Evolutionary conservation across 2,113 vertebrate species (phyloP).

Genomic region (Neolamprologus sp.): DNA sequence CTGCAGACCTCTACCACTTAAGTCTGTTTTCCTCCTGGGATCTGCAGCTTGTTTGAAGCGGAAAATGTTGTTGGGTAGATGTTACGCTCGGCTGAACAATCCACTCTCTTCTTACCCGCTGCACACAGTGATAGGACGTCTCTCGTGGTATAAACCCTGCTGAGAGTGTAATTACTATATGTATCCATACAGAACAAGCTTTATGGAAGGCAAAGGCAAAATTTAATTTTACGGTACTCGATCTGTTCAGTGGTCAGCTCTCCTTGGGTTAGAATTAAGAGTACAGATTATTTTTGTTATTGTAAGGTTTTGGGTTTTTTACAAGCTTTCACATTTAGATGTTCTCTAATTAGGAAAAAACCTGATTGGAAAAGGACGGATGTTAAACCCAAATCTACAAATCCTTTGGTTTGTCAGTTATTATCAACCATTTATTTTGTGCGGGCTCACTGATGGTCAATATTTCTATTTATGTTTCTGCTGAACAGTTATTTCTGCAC

Average conservation of each 20-base stretch:
- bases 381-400: neutral
- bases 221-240: neutral
- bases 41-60: neutral
- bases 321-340: neutral
- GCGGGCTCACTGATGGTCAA: neutral
- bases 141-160: neutral
- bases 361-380: neutral
- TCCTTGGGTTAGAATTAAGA: neutral
- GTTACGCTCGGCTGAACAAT: neutral
- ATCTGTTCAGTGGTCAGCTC: neutral
- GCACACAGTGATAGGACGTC: neutral
- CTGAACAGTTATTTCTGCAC: neutral
- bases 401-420: neutral
- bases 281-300: neutral
- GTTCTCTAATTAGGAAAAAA: neutral
- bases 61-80: neutral
- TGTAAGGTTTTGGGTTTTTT: neutral
- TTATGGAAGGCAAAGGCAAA: neutral
- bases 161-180: neutral
- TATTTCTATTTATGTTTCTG: neutral
- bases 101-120: neutral
- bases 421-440: neutral
- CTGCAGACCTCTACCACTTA: neutral
- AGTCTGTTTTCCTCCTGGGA: neutral
- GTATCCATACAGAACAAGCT: neutral